phyloP scores from a whole-genome alignment of 2,888 invertebrate species.

The Caenorhabditis wallacei region DNA sequence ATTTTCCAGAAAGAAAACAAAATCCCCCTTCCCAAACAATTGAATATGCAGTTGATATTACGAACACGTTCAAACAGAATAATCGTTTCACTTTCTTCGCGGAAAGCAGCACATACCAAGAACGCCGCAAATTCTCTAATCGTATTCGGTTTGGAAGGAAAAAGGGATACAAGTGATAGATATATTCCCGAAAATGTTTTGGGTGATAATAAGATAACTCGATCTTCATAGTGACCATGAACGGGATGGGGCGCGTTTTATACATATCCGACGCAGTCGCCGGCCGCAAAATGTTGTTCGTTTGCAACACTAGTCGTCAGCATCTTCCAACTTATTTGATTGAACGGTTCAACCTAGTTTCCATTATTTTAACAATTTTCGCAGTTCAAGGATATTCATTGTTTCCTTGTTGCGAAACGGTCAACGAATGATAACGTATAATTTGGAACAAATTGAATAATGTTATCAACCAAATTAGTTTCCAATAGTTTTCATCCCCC shows the following conservation, averaged over 20 bases:
- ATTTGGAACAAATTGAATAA: conserved; percentile 8
- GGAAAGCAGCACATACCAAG: conserved; percentile 37
- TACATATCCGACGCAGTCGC: conserved; percentile 41
- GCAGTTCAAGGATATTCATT: conserved; percentile 60
- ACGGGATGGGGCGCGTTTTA: conserved; percentile 44
- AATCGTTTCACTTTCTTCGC: conserved; percentile 25
- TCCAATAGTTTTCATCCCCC: not conserved
- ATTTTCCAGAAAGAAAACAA: too few species aligned
- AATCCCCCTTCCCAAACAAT: not conserved
- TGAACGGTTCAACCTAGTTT: conserved; percentile 64
- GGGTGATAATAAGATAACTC: conserved; percentile 64
- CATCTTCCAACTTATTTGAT: conserved; percentile 60
- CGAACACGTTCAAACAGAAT: conserved; percentile 1
- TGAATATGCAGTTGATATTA: not conserved
- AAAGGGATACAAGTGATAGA: conserved; percentile 57
- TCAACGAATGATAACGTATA: conserved; percentile 1
- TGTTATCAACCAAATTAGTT: conserved; percentile 20
- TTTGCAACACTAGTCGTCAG: conserved; percentile 13
- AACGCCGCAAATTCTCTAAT: conserved; percentile 54
- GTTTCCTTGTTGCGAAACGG: conserved; percentile 34
- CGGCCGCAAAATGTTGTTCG: conserved; percentile 41
- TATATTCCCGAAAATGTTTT: conserved; percentile 52
- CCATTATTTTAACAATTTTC: conserved; percentile 62
- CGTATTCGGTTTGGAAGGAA: conserved; percentile 18
- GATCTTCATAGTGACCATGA: conserved; percentile 62